These are phyloP conservation scores for Chloromyia formosa DNA, from an alignment of 2,888 invertebrate species.

Conservation along the genomic window DNA sequence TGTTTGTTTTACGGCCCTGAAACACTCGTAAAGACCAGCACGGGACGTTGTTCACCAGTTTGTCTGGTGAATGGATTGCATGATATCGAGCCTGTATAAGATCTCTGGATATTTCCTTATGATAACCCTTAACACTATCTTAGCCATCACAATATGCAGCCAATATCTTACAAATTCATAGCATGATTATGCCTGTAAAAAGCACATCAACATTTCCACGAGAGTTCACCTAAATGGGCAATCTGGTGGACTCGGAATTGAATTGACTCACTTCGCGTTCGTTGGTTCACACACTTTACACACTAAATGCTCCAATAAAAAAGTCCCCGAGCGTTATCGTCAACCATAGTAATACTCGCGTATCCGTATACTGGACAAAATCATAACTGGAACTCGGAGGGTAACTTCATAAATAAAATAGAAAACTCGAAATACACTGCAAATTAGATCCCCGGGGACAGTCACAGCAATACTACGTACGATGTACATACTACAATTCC, in stretches of 20 bases:
- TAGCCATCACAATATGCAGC: no score
- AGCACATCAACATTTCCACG: not conserved
- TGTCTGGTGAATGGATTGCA: not conserved
- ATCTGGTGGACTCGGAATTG: not conserved
- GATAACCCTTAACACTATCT: no score
- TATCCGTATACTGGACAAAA: not conserved
- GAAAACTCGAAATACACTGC: conserved; percentile 23
- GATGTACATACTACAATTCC: not conserved
- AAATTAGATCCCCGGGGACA: conserved; percentile 40
- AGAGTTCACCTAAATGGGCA: not conserved
- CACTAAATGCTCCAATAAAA: conserved; percentile 5
- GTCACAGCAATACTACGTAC: not conserved
- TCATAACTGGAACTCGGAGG: conserved; percentile 4
- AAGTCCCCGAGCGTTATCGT: not conserved
- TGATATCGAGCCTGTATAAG: no score
- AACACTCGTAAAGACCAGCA: not conserved
- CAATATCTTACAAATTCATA: not conserved
- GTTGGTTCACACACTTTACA: not conserved
- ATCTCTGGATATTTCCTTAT: no score
- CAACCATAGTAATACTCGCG: not conserved
- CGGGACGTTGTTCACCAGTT: not conserved
- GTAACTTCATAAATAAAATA: conserved; percentile 17
- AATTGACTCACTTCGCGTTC: not conserved
- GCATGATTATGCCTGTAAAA: not conserved
- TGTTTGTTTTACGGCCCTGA: conserved; percentile 1